Evolutionary conservation across 30 jellyfish, hydroid and myxozoan genomes (phyloP).

Genomic region (Aurelia aurita complex sp. Pacific): DNA sequence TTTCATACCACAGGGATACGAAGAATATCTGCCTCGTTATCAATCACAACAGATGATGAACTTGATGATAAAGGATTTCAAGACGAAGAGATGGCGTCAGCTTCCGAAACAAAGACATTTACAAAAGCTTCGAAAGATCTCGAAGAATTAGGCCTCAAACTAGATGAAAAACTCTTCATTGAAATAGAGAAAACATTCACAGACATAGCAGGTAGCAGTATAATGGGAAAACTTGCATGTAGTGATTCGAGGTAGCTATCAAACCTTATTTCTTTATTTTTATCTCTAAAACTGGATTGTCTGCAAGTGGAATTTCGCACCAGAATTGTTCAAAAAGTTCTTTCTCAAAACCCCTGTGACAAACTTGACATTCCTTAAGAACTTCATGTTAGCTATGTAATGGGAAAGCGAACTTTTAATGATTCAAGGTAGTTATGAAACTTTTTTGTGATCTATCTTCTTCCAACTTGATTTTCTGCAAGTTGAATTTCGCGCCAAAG

Average conservation of each 20-base stretch:
- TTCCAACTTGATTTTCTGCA: no score
- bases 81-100: slow-evolving; percentile 26
- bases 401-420: slow-evolving; percentile 2
- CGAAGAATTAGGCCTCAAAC: slow-evolving; percentile 10
- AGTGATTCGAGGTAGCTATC: slow-evolving; percentile 10
- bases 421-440: slow-evolving; percentile 12
- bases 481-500: no score
- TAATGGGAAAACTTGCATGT: slow-evolving; percentile 21
- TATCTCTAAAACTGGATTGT: neutral
- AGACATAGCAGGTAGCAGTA: slow-evolving; percentile 31
- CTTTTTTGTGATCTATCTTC: no score
- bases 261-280: neutral
- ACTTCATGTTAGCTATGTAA: neutral
- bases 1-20: slow-evolving; percentile 13
- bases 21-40: slow-evolving; percentile 4
- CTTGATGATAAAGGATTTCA: slow-evolving; percentile 34
- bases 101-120: slow-evolving; percentile 3
- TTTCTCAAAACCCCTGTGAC: no score
- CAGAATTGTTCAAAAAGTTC: no score
- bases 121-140: neutral
- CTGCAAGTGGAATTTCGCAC: neutral
- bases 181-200: slow-evolving; percentile 38
- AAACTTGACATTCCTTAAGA: no score
- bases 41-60: neutral
- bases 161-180: slow-evolving; percentile 16